Base-by-base conservation (phyloP, 64 coral and sea anemone species). In the Stichodactyla helianthus region DNA sequence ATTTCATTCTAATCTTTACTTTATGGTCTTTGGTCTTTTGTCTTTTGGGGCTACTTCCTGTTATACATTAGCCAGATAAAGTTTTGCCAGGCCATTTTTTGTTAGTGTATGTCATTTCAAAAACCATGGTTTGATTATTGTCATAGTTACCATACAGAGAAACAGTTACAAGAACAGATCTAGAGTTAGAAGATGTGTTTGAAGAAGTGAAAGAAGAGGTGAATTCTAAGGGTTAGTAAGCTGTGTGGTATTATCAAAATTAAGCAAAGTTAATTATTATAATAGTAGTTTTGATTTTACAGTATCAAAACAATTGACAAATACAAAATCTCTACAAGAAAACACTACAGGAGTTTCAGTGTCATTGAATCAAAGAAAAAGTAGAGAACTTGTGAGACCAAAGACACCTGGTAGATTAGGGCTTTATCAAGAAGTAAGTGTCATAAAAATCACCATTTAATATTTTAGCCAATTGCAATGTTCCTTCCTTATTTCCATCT, bases 141-240 rank as follows among this genome's bases (percentile, higher is more conserved):
- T 81, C 78, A 17, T 22, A 81, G 78, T 81, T 81, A 54, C 78
- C 78, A 20, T 81, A 81, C 14, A 51, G 78, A 18, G 78, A 54
- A 15, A 52, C 51, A 74, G n/a, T 31, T 27, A 74, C 50, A 17
- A 52, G 51, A 81, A 81, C 78, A 81, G 52, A 81, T 51, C 54
- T 90, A 31, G 89, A 90, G 54, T 28, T 90, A 55, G 89, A 90
- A 85, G 89, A 90, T 90, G 89, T 90, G n/a, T 84, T 71, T 77
- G 89, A 90, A 53, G 89, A 90, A 85, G 82, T 90, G 7, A 52
- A 14, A 51, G 89, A 90, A 52, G 82, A 90, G 5, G 35, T 90
- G 50, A 60, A 83, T 55, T 17, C 78, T 54, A 81, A 81, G 54
- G 52, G 78, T 79, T 4, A 50, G 11, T 81, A 81, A 20, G 17